Base-by-base conservation (phyloP, 2,113 vertebrate species). In the Gopherus flavomarginatus region DNA sequence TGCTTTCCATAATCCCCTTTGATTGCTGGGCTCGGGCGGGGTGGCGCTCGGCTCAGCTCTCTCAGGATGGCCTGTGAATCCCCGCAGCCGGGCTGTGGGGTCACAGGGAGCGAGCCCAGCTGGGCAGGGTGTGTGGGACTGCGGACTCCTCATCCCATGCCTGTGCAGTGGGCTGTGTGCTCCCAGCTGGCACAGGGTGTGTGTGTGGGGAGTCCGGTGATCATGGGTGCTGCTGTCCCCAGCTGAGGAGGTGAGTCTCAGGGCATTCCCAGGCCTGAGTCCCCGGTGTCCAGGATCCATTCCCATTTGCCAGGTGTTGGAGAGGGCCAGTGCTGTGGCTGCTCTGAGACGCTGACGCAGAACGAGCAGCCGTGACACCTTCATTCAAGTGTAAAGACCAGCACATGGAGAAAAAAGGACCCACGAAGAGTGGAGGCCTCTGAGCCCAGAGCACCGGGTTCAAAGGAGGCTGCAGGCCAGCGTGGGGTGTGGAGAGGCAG, bases 331-430 rank as follows among this genome's bases (percentile, higher is more conserved):
- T 14, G 13, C 59, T 13, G 6, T 62, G 11, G 29, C 29, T 31
- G 9, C 54, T 21, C 54, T 24, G 54, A 91, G 96, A 88, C 0
- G 0, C 84, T 81, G 95, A 96, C 8, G 2, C 47, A 21, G 94
- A 4, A 11, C 42, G 49, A 65, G 95, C 92, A 92, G 90, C 96
- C 85, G 4, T 91, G 93, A 95, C 96, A 49, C 83, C 89, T 85
- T 97, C 95, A 96, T 97, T 95, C 95, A 96, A 93, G 89, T 97
- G 95, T 95, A 96, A 96, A 86, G 35, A 85, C 90, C 2, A 0
- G 6, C 44, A 9, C 0, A 6, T 38, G 57, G 81, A 42, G 82
- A 11, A 22, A 69, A 88, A 85, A 47, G 54, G 53, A n/a, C 90
- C 87, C 42, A 79, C 88, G 84, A 89, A 78, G 56, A 0, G 0